Percentiles rank a stretch among this genome's conserved stretches.
These are phyloP conservation scores for Eubasilissa splendida DNA, from an alignment of 2,888 invertebrate genomes.

Conservation along the genomic window DNA sequence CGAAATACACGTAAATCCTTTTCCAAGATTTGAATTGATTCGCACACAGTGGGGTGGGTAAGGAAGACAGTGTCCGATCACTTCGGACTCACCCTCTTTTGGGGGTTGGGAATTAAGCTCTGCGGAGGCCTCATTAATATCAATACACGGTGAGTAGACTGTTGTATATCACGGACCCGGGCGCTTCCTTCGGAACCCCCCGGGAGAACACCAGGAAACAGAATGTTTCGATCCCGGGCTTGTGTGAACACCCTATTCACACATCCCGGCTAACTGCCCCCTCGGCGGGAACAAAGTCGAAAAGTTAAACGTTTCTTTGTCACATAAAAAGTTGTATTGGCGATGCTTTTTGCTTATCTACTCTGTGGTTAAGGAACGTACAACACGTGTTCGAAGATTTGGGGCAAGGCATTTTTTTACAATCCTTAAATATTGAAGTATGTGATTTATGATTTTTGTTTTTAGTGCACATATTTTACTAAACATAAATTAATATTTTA, in stretches of 20 bases:
- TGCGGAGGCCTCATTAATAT: conserved; percentile 55
- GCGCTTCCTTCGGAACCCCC: conserved; percentile 26
- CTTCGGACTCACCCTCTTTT: conserved; percentile 36
- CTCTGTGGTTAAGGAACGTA: not conserved
- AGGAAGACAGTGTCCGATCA: conserved; percentile 46
- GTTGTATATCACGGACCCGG: conserved; percentile 48
- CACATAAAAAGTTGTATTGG: conserved; percentile 4
- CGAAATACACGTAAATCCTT: conserved; percentile 55
- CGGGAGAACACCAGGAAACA: conserved; percentile 52
- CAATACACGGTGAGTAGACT: conserved; percentile 51
- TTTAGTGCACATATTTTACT: too few species aligned
- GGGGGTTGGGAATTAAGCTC: conserved; percentile 53
- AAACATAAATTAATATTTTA: too few species aligned
- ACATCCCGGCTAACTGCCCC: conserved; percentile 11
- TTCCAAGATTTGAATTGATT: conserved; percentile 58
- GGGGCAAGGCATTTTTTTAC: conserved; percentile 1
- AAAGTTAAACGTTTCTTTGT: conserved; percentile 3
- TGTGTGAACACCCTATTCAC: conserved; percentile 30
- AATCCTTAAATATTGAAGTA: too few species aligned
- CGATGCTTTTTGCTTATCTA: conserved; percentile 6
- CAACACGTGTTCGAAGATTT: conserved; percentile 19
- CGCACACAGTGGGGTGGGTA: conserved; percentile 39
- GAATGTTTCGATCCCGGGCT: conserved; percentile 48
- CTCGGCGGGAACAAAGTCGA: conserved; percentile 26
- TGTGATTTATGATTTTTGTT: too few species aligned